These are phyloP conservation scores for Pangasius mekongensis DNA, from an alignment of 2,797 vertebrate genomes.

Conservation along the genomic window DNA sequence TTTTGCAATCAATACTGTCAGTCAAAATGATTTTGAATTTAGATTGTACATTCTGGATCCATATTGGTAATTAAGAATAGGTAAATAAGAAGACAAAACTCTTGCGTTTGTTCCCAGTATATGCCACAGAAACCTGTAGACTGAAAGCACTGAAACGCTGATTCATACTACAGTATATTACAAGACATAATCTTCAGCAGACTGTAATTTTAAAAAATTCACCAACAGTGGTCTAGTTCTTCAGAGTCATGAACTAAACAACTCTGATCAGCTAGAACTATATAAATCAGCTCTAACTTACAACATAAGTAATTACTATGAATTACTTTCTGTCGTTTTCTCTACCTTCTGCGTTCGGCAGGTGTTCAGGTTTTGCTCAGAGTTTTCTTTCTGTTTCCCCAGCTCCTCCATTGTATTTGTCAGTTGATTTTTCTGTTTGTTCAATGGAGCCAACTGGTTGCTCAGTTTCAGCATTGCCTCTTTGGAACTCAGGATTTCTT, in stretches of 20 bases:
- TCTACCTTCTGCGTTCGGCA: slow-evolving; percentile 70
- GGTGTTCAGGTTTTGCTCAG: slow-evolving; percentile 32
- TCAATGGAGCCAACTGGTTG: background rate
- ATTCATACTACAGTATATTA: background rate
- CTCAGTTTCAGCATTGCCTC: slow-evolving; percentile 49
- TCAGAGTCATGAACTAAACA: background rate
- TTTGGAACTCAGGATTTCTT: slow-evolving; percentile 56
- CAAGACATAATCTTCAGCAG: background rate
- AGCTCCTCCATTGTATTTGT: slow-evolving; percentile 13
- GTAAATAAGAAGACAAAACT: background rate
- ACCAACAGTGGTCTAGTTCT: background rate
- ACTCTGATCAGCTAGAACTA: background rate
- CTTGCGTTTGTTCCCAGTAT: background rate
- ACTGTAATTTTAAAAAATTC: background rate
- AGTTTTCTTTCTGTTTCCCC: accelerated
- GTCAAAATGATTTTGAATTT: background rate
- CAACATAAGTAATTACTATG: background rate
- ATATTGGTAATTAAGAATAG: background rate
- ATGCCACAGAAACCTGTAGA: background rate
- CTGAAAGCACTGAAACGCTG: background rate
- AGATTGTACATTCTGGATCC: background rate
- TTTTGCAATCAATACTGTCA: background rate
- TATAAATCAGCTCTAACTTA: background rate
- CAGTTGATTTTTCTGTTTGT: slow-evolving; percentile 38
- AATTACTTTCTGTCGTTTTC: background rate